phyloP scores from a whole-genome alignment of 1,140 invertebrate species.

The Halotydeus destructor region DNA sequence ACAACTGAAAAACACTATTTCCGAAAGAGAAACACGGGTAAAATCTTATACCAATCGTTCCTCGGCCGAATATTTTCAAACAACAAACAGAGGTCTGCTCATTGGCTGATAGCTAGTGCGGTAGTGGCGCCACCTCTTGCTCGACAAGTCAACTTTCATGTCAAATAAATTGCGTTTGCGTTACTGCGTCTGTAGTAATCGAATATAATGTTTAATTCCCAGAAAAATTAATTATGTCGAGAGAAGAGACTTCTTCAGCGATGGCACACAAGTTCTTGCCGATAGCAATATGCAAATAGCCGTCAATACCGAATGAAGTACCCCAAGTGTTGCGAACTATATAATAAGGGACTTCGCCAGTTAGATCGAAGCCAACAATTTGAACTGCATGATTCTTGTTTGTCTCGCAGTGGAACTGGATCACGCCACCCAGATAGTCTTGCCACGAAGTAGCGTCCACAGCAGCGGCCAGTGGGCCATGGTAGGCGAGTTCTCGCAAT shows the following conservation, averaged over 20 bases:
- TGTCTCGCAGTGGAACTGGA: constrained; percentile 33
- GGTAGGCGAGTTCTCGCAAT: constrained; percentile 35
- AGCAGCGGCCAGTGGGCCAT: constrained; percentile 52
- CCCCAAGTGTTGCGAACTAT: constrained; percentile 75
- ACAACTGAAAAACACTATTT: too few relatives aligned
- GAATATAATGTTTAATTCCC: too few relatives aligned
- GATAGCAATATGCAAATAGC: constrained; percentile 53
- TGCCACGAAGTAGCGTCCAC: constrained; percentile 70
- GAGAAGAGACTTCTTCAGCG: constrained; percentile 27
- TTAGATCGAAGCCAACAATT: constrained; percentile 59
- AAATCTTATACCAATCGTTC: too few relatives aligned
- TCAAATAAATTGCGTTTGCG: too few relatives aligned
- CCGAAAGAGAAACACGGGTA: too few relatives aligned
- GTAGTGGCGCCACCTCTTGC: too few relatives aligned
- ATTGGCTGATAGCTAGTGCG: too few relatives aligned
- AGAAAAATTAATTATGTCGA: constrained; percentile 22
- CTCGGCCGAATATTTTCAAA: too few relatives aligned
- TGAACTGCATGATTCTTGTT: constrained; percentile 52
- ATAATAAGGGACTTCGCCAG: constrained; percentile 48
- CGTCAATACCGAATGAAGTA: constrained; percentile 43
- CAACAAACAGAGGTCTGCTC: too few relatives aligned
- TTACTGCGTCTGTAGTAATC: too few relatives aligned
- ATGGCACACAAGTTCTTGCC: constrained; percentile 51
- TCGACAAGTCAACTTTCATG: too few relatives aligned
- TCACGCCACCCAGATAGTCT: constrained; percentile 62